Evolutionary conservation across 2,888 invertebrate genomes (phyloP), one percentile per base, ranked within the genome.

Genomic region (Lepidochrysops patricia): DNA sequence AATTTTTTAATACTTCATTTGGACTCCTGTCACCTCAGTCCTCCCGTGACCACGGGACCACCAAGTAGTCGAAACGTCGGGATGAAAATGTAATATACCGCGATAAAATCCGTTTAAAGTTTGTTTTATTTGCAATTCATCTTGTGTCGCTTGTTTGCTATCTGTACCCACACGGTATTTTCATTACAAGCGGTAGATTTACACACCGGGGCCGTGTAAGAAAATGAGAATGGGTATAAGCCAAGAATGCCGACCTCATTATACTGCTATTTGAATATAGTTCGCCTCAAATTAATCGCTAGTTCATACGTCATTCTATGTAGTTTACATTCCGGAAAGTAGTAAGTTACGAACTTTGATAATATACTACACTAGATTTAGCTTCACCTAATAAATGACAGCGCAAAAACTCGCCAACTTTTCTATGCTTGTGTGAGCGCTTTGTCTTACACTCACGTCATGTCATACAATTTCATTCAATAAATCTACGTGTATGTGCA

Each of bases 121-220:
- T n/a, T n/a, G n/a, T n/a, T n/a, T n/a, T n/a, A n/a, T n/a, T n/a
- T n/a, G n/a, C n/a, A n/a, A n/a, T n/a, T n/a, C n/a, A n/a, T n/a
- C n/a, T n/a, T n/a, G n/a, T n/a, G n/a, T n/a, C 19, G 2, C 19
- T 43, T 19, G 19, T 19, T 43, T 43, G 43, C 43, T 43, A 19
- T 1, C 43, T 6, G 43, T 43, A 43, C 19, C 4, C 15, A 19
- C 19, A 43, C 67, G 75, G 74, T 74, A 71, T 76, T 80, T 80
- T 78, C 76, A 83, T 83, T 82, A 78, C 75, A 66, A 62, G 63
- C 60, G 61, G 64, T 68, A 70, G 71, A 80, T 82, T 79, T 79
- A 81, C 78, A 72, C 75, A 69, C 66, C 63, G 66, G 72, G 76
- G 81, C 79, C 79, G 80, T 82, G 76, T 75, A 69, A 77, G 77